phyloP scores from a whole-genome alignment of 2,888 invertebrate species.

The Cerceris ruficornis region DNA sequence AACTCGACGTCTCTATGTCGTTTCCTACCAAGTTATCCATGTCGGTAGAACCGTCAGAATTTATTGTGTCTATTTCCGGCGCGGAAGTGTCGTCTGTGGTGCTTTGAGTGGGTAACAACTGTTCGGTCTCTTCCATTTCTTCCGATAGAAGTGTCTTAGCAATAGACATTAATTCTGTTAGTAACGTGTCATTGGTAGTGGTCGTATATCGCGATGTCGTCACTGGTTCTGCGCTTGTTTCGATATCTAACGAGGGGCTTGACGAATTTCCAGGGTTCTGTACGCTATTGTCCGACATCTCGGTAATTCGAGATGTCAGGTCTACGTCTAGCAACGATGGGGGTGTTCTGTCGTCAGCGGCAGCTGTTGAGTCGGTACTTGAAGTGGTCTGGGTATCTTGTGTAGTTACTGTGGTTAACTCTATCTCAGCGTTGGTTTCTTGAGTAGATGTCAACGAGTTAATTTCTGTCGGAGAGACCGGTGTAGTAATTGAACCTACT shows the following conservation, averaged over 20 bases:
- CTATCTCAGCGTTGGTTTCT: slow-evolving; percentile 26
- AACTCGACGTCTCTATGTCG: slow-evolving; percentile 13
- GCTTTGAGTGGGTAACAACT: slow-evolving; percentile 7
- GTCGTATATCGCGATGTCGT: slow-evolving; percentile 22
- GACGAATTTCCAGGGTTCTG: slow-evolving; percentile 14
- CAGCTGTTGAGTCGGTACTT: slow-evolving; percentile 19
- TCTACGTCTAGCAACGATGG: slow-evolving; percentile 2
- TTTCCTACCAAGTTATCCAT: slow-evolving; percentile 12
- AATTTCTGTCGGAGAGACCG: slow-evolving; percentile 20
- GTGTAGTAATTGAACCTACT: slow-evolving; percentile 41
- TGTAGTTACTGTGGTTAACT: slow-evolving; percentile 29
- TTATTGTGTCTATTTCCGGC: slow-evolving; percentile 9
- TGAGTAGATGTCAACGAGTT: slow-evolving; percentile 23
- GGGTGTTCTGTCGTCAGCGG: slow-evolving; percentile 6
- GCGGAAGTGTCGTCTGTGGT: slow-evolving; percentile 11
- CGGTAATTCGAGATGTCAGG: not conserved
- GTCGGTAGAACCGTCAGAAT: slow-evolving; percentile 18
- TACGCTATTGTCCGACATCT: not conserved
- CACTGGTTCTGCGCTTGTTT: slow-evolving; percentile 31
- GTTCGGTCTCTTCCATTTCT: slow-evolving; percentile 55
- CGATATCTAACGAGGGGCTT: slow-evolving; percentile 13
- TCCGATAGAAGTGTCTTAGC: slow-evolving; percentile 71
- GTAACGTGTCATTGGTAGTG: slow-evolving; percentile 58
- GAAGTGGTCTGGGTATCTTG: slow-evolving; percentile 38
- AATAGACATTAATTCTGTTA: slow-evolving; percentile 70